Percentiles rank a stretch among this genome's conserved stretches.
Conservation (phyloP, 2,113 vertebrate species). For the Halcyon malimbica region DNA sequence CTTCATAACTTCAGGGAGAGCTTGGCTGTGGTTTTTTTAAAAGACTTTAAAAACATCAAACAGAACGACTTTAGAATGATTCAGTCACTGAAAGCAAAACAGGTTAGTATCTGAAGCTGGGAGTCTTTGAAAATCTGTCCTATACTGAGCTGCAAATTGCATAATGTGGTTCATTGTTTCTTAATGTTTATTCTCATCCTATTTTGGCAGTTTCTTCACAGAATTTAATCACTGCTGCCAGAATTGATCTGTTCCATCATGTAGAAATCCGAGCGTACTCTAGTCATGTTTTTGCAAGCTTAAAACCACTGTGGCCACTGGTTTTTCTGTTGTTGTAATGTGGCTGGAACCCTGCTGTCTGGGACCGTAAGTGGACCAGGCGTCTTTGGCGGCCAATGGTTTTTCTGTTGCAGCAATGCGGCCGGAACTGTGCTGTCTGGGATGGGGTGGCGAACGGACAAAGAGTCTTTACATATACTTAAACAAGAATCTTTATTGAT, state of each 20-base stretch:
- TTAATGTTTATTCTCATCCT: conserved; percentile 46
- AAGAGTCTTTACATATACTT: conserved; percentile 42
- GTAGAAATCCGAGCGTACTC: conserved; percentile 8
- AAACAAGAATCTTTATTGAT: conserved; percentile 35
- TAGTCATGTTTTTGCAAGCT: conserved; percentile 42
- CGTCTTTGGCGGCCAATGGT: background rate
- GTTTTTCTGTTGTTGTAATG: conserved; percentile 38
- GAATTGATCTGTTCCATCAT: conserved; percentile 42
- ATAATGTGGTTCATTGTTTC: conserved; percentile 51
- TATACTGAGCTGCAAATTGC: conserved; percentile 10
- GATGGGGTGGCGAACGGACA: background rate
- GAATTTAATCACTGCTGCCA: conserved; percentile 35
- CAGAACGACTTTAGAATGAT: conserved; percentile 14
- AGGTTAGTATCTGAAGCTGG: conserved; percentile 33
- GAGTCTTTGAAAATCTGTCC: conserved; percentile 41
- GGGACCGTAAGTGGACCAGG: background rate
- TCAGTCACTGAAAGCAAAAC: conserved; percentile 14
- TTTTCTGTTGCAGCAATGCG: background rate
- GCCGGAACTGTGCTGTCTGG: conserved; percentile 42
- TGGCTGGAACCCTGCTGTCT: conserved; percentile 54
- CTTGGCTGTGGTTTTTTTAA: background rate
- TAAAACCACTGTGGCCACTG: background rate
- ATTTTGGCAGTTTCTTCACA: conserved; percentile 47
- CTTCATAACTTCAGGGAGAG: conserved; percentile 2
- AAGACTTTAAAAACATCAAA: conserved; percentile 35